Evolutionary conservation across 1,140 invertebrate genomes (phyloP).

Genomic region (Drosophila neocordata): DNA sequence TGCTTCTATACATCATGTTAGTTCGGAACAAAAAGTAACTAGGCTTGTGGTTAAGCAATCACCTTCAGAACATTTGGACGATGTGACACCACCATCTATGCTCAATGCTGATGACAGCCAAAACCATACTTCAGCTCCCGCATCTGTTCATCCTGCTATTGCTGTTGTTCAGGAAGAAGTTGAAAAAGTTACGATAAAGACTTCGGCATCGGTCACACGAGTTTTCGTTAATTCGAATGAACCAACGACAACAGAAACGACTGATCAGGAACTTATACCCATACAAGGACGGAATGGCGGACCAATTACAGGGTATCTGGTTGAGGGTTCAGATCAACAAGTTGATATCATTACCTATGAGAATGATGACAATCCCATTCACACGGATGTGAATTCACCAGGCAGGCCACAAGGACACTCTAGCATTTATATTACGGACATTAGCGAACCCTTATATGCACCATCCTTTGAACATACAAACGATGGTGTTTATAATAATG

Average conservation of each 20-base stretch:
- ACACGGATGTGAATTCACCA: neutral
- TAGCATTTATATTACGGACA: conserved; percentile 1
- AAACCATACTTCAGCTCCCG: neutral
- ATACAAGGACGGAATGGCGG: conserved; percentile 23
- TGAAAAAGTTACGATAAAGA: conserved; percentile 28
- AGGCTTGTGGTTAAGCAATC: neutral
- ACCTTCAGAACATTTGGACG: neutral
- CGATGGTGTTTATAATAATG: neutral
- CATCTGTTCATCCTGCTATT: too few species aligned
- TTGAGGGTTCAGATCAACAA: neutral
- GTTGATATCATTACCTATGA: neutral
- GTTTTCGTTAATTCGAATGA: neutral
- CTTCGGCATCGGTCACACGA: conserved; percentile 22
- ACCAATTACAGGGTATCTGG: neutral
- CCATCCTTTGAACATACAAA: conserved; percentile 18
- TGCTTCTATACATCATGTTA: conserved; percentile 10
- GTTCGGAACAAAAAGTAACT: conserved; percentile 5
- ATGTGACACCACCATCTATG: conserved; percentile 6
- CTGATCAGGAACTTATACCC: conserved; percentile 23
- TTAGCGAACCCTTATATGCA: conserved; percentile 13
- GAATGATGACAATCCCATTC: neutral
- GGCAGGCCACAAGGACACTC: neutral
- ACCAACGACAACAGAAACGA: neutral
- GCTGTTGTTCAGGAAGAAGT: conserved; percentile 22
- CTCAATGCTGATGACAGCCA: neutral